phyloP scores from a whole-genome alignment of 2,888 invertebrate genomes.

The Callimorpha dominula region DNA sequence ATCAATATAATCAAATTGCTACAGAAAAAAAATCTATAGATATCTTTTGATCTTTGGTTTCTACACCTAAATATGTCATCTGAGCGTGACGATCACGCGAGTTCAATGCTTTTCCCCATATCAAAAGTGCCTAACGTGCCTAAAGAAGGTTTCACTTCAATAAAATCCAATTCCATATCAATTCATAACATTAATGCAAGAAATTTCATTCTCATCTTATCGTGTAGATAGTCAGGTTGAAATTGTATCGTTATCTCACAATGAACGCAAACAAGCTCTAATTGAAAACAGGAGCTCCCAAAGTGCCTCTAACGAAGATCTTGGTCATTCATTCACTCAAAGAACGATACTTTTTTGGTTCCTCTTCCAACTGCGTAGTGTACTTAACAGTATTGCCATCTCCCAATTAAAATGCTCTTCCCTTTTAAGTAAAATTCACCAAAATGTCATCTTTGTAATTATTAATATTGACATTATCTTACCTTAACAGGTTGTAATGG shows the following conservation, averaged over 20 bases:
- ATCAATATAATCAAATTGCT: no score
- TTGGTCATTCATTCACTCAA: constrained; percentile 35
- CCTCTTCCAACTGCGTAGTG: constrained; percentile 33
- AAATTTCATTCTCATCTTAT: neutral
- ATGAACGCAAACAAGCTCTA: constrained; percentile 34
- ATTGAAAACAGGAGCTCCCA: constrained; percentile 45
- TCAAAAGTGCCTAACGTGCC: no score
- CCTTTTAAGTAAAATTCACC: no score
- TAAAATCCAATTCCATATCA: no score
- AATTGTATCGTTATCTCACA: constrained; percentile 59
- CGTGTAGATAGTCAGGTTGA: constrained; percentile 31
- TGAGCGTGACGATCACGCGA: no score
- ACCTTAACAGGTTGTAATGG: neutral
- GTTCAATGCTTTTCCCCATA: no score
- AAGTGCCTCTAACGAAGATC: constrained; percentile 46
- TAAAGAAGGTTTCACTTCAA: no score
- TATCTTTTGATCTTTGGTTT: no score
- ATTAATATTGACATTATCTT: neutral
- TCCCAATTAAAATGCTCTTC: neutral
- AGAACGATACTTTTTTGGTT: constrained; percentile 39
- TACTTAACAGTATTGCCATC: constrained; percentile 7
- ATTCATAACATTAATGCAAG: no score
- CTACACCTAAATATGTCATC: no score
- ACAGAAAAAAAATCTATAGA: no score
- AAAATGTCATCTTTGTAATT: neutral